Evolutionary conservation across 2,113 vertebrate genomes (phyloP).

Genomic region (Hydropotes inermis): DNA sequence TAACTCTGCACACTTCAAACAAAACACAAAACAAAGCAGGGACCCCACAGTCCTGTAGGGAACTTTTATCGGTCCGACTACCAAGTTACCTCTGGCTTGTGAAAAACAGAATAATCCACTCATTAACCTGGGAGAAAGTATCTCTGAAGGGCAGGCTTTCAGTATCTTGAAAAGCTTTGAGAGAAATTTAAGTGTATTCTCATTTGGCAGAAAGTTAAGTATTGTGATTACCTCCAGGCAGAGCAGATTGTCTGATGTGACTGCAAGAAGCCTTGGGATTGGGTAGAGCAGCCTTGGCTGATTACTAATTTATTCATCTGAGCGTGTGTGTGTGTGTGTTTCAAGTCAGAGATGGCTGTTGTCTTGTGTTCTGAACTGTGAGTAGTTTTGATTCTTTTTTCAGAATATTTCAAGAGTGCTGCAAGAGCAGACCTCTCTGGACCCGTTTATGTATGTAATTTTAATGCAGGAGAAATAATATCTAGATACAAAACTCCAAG

Average conservation of each 20-base stretch:
- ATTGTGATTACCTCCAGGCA: conserved; percentile 50
- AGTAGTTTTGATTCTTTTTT: background rate
- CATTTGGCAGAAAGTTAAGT: conserved; percentile 50
- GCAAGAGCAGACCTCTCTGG: background rate
- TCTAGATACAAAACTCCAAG: background rate
- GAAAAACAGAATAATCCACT: background rate
- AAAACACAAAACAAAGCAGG: background rate
- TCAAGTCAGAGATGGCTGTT: background rate
- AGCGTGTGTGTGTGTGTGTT: background rate
- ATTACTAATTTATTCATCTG: conserved; percentile 60
- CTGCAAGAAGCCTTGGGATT: background rate
- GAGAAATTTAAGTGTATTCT: conserved; percentile 56
- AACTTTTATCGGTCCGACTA: background rate
- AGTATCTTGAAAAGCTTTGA: conserved; percentile 36
- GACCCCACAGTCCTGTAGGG: background rate
- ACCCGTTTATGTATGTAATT: background rate
- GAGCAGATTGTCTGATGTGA: conserved; percentile 6
- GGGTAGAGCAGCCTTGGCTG: background rate
- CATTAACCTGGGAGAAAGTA: background rate
- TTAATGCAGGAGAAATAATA: background rate
- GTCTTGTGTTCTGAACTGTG: background rate
- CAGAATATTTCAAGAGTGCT: background rate
- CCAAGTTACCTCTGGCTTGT: background rate
- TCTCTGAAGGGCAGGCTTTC: conserved; percentile 34
- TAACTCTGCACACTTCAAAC: background rate